Evolutionary conservation across 2,888 invertebrate species (phyloP).

Genomic region (Adelognathus sp.): DNA sequence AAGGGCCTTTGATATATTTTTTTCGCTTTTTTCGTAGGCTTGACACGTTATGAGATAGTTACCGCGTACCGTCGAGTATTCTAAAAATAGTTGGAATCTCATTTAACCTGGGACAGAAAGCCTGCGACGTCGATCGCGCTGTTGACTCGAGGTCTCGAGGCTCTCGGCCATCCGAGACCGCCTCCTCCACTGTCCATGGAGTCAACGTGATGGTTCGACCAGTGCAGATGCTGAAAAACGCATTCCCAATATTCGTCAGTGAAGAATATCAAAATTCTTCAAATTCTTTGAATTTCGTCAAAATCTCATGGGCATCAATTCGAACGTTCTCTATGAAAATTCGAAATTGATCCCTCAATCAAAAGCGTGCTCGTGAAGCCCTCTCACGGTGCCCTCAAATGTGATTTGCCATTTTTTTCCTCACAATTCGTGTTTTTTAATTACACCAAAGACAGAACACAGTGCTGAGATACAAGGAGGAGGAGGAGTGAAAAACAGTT

Average conservation of each 20-base stretch:
- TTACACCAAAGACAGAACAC: slow-evolving; percentile 14
- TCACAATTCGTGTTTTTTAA: slow-evolving; percentile 16
- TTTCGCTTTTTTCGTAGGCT: no score
- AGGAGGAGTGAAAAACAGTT: slow-evolving; percentile 7
- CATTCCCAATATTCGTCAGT: slow-evolving; percentile 21
- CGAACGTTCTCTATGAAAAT: not conserved
- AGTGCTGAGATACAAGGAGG: slow-evolving; percentile 26
- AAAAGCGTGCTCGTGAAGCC: slow-evolving; percentile 23
- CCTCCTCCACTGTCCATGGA: slow-evolving; percentile 83
- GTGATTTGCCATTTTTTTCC: not conserved
- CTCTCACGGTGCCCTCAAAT: not conserved
- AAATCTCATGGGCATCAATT: no score
- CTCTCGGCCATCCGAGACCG: slow-evolving; percentile 83
- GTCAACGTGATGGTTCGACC: slow-evolving; percentile 83
- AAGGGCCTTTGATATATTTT: no score
- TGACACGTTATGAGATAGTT: no score
- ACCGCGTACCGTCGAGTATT: not conserved
- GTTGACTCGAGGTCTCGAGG: slow-evolving; percentile 89
- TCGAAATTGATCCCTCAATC: not conserved
- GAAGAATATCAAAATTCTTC: not conserved
- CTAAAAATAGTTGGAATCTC: not conserved
- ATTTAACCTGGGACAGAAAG: slow-evolving; percentile 86
- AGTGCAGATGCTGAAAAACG: slow-evolving; percentile 86
- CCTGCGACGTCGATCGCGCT: slow-evolving; percentile 90
- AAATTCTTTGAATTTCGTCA: not conserved